Evolutionary conservation across 2,113 vertebrate genomes (phyloP), one percentile per base, ranked within the genome.

Genomic region (Martes martes): DNA sequence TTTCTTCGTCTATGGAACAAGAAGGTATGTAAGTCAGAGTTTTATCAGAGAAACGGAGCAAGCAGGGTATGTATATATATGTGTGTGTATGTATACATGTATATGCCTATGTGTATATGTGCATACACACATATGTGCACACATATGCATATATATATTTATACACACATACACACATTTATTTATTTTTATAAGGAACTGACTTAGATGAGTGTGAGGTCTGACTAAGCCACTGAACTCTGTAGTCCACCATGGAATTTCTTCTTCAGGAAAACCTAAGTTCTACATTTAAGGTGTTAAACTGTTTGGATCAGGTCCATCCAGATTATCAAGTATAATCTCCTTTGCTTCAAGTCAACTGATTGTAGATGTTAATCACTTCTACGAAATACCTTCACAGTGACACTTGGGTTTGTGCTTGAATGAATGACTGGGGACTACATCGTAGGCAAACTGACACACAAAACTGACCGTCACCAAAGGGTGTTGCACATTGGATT

Each of bases 1-100:
- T 45, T 67, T 93, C 65, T 61, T 94, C 59, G 6, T 89, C 71
- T 89, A 0, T 24, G 33, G 50, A 74, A 95, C 80, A 92, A 55
- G 50, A 79, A 89, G 47, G n/a, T 85, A 0, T 52, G 15, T 93
- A n/a, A 94, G n/a, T 59, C 57, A 67, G 28, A 36, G 33, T 90
- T 93, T 21, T 1, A 59, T 7, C 82, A 83, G 67, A 94, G 55
- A 59, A 97, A 57, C 7, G 82, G 31, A 89, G 39, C 7, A 42
- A 83, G 19, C 42, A 73, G 31, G 55, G 65, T 1, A 3, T 19
- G 4, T 83, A 7, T 84, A 1, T 6, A 31, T 36, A 1, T 45
- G 1, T 55, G 52, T 55, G 52, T 55, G 52, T 52, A 16, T 18
- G 16, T 55, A 6, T 55, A 6, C 52, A 18, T 18, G 52, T 18